Percentiles rank a stretch among this genome's conserved stretches.
These are phyloP conservation scores for Fistularia tabacaria DNA, from an alignment of 2,797 vertebrate genomes.

Conservation along the genomic window DNA sequence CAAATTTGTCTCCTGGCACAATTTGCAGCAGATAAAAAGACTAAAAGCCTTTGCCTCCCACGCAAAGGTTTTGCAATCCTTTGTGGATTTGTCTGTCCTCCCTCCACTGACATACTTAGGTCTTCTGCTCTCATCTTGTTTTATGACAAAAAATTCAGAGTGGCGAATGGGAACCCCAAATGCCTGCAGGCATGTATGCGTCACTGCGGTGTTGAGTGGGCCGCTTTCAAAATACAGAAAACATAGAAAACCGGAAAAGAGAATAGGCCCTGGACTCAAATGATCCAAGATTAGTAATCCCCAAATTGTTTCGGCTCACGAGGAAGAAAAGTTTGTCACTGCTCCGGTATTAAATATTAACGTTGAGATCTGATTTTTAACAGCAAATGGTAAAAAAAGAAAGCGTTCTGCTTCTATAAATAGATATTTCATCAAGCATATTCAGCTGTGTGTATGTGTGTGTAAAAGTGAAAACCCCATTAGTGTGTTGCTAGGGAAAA, in stretches of 20 bases:
- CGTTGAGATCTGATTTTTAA: constrained; percentile 6
- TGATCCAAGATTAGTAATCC: too few relatives aligned
- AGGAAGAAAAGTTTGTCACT: neutral
- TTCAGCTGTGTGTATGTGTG: constrained; percentile 10
- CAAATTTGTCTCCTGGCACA: constrained; percentile 21
- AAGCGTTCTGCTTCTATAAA: constrained; percentile 53
- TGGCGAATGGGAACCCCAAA: constrained; percentile 27
- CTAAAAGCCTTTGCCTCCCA: constrained; percentile 32
- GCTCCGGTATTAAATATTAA: constrained; percentile 1
- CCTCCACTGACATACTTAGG: constrained; percentile 7
- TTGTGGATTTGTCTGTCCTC: constrained; percentile 27
- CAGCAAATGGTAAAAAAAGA: neutral
- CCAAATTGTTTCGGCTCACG: neutral
- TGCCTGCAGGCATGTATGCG: constrained; percentile 21
- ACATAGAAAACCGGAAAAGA: neutral
- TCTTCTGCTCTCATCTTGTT: constrained; percentile 21
- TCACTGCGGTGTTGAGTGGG: constrained; percentile 39
- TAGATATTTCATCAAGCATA: constrained; percentile 30
- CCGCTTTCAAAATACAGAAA: constrained; percentile 1
- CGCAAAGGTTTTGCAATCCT: constrained; percentile 18
- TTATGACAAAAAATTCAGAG: constrained; percentile 11
- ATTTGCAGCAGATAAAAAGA: constrained; percentile 31
- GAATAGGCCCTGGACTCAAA: constrained; percentile 21
- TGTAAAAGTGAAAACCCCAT: constrained; percentile 40
- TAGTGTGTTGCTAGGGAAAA: constrained; percentile 65